Conservation (phyloP, 1,140 invertebrate species). For the Ostrea edulis region DNA sequence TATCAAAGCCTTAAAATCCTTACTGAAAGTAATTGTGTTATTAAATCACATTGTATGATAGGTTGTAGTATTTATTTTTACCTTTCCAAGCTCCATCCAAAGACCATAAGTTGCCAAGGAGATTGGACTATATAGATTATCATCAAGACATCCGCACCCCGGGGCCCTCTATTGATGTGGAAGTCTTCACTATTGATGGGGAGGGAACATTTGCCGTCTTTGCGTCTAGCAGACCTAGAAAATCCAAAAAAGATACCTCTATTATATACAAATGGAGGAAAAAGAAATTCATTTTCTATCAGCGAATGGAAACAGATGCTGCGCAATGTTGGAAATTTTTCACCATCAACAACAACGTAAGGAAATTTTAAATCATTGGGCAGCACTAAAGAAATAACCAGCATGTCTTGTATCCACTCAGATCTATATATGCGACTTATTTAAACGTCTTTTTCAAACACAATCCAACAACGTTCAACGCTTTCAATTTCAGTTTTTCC, state of each 20-base stretch:
- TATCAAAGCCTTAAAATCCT: background rate
- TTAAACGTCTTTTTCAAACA: background rate
- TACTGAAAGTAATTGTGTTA: background rate
- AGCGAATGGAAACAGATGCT: conserved; percentile 69
- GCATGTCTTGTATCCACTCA: too few species aligned
- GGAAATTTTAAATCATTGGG: background rate
- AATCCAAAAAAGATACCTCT: conserved; percentile 58
- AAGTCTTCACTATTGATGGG: conserved; percentile 73
- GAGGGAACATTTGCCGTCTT: conserved; percentile 76
- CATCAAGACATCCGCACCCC: conserved; percentile 72
- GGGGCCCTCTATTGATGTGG: conserved; percentile 72
- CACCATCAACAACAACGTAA: conserved; percentile 62
- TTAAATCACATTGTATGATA: background rate
- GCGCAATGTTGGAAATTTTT: conserved; percentile 75
- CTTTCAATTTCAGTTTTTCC: conserved; percentile 75
- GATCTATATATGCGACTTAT: too few species aligned
- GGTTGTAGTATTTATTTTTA: background rate
- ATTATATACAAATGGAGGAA: conserved; percentile 74
- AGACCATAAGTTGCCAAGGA: conserved; percentile 11
- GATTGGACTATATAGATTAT: conserved; percentile 74
- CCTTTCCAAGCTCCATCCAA: conserved; percentile 26
- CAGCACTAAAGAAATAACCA: too few species aligned
- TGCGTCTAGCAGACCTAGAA: conserved; percentile 59
- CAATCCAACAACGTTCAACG: conserved; percentile 40
- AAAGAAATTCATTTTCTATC: conserved; percentile 70